Percentiles rank a stretch among this genome's conserved stretches.
phyloP scores from a whole-genome alignment of 64 coral and sea anemone genomes.

The Platygyra sinensis region DNA sequence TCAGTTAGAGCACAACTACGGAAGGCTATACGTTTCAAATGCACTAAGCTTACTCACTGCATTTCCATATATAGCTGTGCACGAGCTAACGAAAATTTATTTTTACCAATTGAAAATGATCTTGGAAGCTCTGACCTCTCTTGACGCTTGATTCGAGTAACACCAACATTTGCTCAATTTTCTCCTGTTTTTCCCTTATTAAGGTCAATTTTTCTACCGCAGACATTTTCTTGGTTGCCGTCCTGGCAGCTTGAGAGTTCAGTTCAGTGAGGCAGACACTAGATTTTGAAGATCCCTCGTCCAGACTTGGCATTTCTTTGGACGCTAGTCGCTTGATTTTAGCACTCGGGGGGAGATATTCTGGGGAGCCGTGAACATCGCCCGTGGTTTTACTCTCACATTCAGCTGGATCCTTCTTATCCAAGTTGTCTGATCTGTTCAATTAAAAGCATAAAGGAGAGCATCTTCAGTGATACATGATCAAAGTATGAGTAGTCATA shows the following conservation, averaged over 20 bases:
- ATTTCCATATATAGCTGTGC: too few species aligned
- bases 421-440: not conserved
- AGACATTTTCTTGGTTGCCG: not conserved
- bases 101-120: too few species aligned
- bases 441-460: not conserved
- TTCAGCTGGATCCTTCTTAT: not conserved
- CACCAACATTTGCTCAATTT: constrained; percentile 11
- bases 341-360: constrained; percentile 28
- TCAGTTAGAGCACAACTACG: too few species aligned
- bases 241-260: not conserved
- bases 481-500: too few species aligned
- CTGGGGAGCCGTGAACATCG: not conserved
- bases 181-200: not conserved
- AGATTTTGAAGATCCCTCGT: not conserved
- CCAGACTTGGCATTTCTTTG: not conserved
- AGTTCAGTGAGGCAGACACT: not conserved
- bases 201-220: not conserved
- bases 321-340: not conserved
- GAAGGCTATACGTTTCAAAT: too few species aligned
- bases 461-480: not conserved
- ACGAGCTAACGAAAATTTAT: too few species aligned
- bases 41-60: too few species aligned
- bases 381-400: not conserved
- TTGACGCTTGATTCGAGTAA: not conserved
- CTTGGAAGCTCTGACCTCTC: not conserved